Evolutionary conservation across 2,797 vertebrate species (phyloP).

Genomic region (Pseudochromis fuscus): DNA sequence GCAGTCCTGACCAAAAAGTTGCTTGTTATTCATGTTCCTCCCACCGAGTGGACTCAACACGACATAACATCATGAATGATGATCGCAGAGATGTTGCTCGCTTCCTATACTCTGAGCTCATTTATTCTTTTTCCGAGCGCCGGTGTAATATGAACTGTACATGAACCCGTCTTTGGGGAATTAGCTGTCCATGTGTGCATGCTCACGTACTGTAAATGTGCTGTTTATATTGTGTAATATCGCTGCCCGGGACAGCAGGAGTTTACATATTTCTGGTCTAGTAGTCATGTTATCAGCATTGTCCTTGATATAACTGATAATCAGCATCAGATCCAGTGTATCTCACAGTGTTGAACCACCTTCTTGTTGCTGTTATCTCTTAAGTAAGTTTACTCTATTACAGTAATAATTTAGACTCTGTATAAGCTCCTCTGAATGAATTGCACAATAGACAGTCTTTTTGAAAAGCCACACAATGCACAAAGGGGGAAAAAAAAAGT

Average conservation of each 20-base stretch:
- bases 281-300: not conserved
- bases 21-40: constrained; percentile 18
- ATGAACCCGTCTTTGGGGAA: constrained; percentile 57
- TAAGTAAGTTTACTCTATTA: constrained; percentile 38
- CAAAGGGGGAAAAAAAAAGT: constrained; percentile 24
- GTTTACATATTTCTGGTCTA: constrained; percentile 15
- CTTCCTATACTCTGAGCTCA: constrained; percentile 37
- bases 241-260: not conserved
- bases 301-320: constrained; percentile 38
- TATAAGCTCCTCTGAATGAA: constrained; percentile 34
- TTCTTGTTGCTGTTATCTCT: constrained; percentile 45
- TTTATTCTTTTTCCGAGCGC: constrained; percentile 30
- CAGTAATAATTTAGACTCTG: constrained; percentile 23
- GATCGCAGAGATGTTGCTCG: constrained; percentile 31
- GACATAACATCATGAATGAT: constrained; percentile 34
- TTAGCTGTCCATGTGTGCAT: not conserved
- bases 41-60: constrained; percentile 20
- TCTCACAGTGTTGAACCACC: no score
- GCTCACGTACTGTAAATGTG: constrained; percentile 16
- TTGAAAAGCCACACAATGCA: not conserved
- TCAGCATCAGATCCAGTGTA: not conserved
- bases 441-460: constrained; percentile 31
- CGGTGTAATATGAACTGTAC: constrained; percentile 60
- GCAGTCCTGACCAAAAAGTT: constrained; percentile 8
- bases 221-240: constrained; percentile 37